These are phyloP conservation scores for Latheticus oryzae DNA, from an alignment of 2,888 invertebrate genomes.

Conservation along the genomic window DNA sequence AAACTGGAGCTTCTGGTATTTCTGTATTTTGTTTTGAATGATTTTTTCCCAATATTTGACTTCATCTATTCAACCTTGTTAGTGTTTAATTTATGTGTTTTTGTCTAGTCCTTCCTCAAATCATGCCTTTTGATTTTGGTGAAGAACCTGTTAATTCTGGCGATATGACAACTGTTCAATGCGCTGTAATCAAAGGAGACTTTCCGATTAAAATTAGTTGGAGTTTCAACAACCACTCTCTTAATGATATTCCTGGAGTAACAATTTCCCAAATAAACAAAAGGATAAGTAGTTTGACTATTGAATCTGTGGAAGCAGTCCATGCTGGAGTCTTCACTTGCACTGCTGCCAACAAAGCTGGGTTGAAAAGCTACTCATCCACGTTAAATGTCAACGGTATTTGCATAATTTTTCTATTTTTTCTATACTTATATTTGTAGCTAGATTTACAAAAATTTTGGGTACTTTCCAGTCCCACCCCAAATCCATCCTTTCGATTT, in stretches of 20 bases:
- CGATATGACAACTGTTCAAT: slow-evolving; percentile 72
- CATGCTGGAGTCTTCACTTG: slow-evolving; percentile 69
- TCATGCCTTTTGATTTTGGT: slow-evolving; percentile 66
- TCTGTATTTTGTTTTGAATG: slow-evolving; percentile 72
- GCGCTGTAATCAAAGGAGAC: slow-evolving; percentile 76
- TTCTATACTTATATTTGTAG: too few relatives aligned
- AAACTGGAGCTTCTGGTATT: slow-evolving; percentile 73
- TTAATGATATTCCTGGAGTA: slow-evolving; percentile 59
- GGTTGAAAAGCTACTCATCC: slow-evolving; percentile 68
- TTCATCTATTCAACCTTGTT: too few relatives aligned
- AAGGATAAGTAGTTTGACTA: slow-evolving; percentile 67
- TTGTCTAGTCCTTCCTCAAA: slow-evolving; percentile 54
- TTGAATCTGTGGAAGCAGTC: slow-evolving; percentile 66
- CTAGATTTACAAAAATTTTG: too few relatives aligned
- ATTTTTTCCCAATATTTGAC: too few relatives aligned
- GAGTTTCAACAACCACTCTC: slow-evolving; percentile 61
- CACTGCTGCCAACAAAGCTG: slow-evolving; percentile 65
- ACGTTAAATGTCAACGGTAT: slow-evolving; percentile 77
- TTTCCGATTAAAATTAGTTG: slow-evolving; percentile 66
- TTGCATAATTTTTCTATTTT: slow-evolving; percentile 3
- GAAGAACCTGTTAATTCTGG: slow-evolving; percentile 70
- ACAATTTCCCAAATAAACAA: slow-evolving; percentile 62
- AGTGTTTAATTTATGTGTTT: too few relatives aligned
- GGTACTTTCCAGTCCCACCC: slow-evolving; percentile 60
- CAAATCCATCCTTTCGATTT: slow-evolving; percentile 70